Evolutionary conservation across 35 echinoderm and acorn worm species (phyloP).

Genomic region (Amphiura filiformis): DNA sequence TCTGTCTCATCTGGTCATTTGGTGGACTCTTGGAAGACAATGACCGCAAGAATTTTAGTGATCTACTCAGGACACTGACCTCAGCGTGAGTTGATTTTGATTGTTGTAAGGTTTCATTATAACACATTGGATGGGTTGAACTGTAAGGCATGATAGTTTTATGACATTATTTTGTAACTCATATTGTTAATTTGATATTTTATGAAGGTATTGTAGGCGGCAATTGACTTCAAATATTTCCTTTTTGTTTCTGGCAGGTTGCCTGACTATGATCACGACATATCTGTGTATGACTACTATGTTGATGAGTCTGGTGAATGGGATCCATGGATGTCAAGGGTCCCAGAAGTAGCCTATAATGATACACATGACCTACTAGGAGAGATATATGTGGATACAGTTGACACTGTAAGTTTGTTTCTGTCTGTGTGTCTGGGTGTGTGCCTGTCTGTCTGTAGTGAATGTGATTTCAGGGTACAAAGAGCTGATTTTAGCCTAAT

Average conservation of each 20-base stretch:
- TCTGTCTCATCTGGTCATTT: slow-evolving; percentile 99
- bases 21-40: slow-evolving; percentile 83
- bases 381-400: slow-evolving; percentile 94
- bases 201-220: no score
- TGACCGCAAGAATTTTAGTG: slow-evolving; percentile 95
- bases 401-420: slow-evolving; percentile 87
- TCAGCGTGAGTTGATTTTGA: slow-evolving; percentile 56
- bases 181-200: no score
- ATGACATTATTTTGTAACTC: no score
- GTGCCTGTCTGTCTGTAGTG: no score
- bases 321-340: slow-evolving; percentile 95
- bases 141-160: background rate
- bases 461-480: no score
- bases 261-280: slow-evolving; percentile 95
- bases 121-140: no score
- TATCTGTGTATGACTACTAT: slow-evolving; percentile 98
- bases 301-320: slow-evolving; percentile 98
- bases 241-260: slow-evolving; percentile 41
- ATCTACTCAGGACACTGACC: slow-evolving; percentile 81
- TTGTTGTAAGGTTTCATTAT: no score
- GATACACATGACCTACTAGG: slow-evolving; percentile 86
- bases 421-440: no score
- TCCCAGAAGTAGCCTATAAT: slow-evolving; percentile 84
- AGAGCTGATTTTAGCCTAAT: no score
- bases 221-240: background rate